Evolutionary conservation across 2,797 vertebrate species (phyloP).

Genomic region (Melanitta fusca): DNA sequence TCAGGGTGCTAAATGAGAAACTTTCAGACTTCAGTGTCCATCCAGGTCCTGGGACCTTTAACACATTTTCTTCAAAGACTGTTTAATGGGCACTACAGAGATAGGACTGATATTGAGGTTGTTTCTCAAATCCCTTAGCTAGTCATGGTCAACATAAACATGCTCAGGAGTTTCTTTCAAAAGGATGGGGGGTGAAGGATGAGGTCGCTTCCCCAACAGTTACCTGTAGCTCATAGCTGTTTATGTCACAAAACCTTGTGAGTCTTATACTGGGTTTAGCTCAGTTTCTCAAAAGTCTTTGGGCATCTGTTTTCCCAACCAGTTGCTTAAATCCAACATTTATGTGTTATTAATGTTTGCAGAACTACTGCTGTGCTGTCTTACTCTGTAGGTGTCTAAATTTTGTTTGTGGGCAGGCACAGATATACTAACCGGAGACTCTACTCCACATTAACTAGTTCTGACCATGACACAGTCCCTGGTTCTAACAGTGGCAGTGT

Average conservation of each 20-base stretch:
- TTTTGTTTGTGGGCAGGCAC: neutral
- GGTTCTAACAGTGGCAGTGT: neutral
- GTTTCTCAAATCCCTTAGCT: neutral
- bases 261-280: neutral
- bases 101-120: neutral
- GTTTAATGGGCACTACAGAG: neutral
- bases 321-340: neutral
- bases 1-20: neutral
- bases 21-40: neutral
- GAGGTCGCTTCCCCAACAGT: neutral
- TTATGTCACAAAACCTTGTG: neutral
- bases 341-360: neutral
- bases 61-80: neutral
- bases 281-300: neutral
- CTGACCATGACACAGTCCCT: neutral
- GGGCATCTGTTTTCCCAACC: neutral
- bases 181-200: neutral
- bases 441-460: neutral
- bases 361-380: neutral
- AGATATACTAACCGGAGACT: neutral
- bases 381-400: neutral
- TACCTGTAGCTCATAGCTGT: neutral
- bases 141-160: neutral
- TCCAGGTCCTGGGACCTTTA: neutral
- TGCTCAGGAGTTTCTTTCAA: neutral